Conservation (phyloP, 2,888 invertebrate species). For the Diplolepis rosae region DNA sequence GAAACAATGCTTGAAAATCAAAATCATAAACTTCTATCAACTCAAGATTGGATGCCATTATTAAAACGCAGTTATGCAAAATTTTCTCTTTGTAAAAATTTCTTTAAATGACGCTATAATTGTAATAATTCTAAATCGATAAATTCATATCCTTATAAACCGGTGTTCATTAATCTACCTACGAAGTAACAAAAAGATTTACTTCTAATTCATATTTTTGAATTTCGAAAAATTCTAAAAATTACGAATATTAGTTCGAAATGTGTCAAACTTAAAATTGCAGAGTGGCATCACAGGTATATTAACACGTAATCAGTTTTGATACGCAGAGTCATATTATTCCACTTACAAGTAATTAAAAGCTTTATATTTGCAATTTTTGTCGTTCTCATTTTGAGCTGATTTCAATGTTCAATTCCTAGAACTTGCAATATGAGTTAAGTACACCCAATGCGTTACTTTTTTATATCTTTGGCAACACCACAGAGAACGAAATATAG, state of each 20-base stretch:
- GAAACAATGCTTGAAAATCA: neutral
- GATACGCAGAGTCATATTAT: neutral
- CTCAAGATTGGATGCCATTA: neutral
- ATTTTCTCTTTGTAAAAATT: neutral
- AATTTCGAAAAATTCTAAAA: neutral
- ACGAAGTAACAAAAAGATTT: neutral
- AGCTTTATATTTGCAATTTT: constrained; percentile 20
- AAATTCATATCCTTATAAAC: neutral
- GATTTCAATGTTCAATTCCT: neutral
- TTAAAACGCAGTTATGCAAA: neutral
- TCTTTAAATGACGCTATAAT: too few species aligned
- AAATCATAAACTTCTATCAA: neutral
- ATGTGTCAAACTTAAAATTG: neutral
- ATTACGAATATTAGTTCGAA: neutral
- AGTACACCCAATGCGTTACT: constrained; percentile 6
- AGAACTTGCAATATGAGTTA: neutral
- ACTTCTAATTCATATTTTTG: neutral
- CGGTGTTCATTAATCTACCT: neutral
- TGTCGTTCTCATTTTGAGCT: neutral
- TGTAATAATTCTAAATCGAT: too few species aligned
- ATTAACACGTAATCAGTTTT: neutral
- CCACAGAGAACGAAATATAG: neutral
- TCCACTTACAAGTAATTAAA: constrained; percentile 15
- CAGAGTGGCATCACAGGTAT: constrained; percentile 16
- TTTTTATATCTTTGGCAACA: constrained; percentile 20